Percentiles rank a stretch among this genome's conserved stretches.
Evolutionary conservation across 2,113 vertebrate genomes (phyloP).

Genomic region (Stercorarius parasiticus): DNA sequence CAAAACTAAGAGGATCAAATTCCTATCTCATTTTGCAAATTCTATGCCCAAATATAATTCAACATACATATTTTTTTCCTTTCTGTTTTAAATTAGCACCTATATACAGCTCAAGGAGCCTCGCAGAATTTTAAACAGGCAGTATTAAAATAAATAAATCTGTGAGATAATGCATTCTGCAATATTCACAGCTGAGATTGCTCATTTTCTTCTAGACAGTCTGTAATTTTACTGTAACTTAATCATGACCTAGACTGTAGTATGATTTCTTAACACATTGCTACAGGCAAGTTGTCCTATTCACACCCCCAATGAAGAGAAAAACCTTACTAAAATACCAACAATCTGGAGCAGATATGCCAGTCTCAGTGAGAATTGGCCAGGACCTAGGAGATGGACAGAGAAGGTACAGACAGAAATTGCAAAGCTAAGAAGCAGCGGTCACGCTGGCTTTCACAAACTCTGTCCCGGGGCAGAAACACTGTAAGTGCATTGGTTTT

Average conservation of each 20-base stretch:
- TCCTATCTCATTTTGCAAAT: neutral
- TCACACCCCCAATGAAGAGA: neutral
- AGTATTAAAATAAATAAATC: constrained; percentile 40
- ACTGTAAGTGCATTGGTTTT: neutral
- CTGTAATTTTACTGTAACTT: constrained; percentile 30
- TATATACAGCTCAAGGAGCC: neutral
- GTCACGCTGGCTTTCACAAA: neutral
- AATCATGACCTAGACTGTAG: neutral
- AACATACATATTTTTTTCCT: neutral
- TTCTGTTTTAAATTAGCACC: neutral
- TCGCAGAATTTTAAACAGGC: neutral
- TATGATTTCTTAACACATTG: neutral
- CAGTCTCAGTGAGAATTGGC: neutral
- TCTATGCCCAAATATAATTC: neutral
- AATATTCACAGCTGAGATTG: constrained; percentile 2
- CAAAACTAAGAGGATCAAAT: constrained; percentile 11
- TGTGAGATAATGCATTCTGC: neutral
- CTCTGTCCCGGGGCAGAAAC: neutral
- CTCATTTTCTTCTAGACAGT: constrained; percentile 25
- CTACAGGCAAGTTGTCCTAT: neutral
- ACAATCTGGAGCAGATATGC: neutral
- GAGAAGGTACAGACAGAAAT: neutral
- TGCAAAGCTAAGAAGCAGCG: neutral
- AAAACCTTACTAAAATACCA: neutral
- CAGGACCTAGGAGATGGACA: neutral